A percentile compares a stretch with the other conserved stretches of the same genome.
Evolutionary conservation across 1,140 invertebrate genomes (phyloP).

Genomic region (Drosophila sulfurigaster): DNA sequence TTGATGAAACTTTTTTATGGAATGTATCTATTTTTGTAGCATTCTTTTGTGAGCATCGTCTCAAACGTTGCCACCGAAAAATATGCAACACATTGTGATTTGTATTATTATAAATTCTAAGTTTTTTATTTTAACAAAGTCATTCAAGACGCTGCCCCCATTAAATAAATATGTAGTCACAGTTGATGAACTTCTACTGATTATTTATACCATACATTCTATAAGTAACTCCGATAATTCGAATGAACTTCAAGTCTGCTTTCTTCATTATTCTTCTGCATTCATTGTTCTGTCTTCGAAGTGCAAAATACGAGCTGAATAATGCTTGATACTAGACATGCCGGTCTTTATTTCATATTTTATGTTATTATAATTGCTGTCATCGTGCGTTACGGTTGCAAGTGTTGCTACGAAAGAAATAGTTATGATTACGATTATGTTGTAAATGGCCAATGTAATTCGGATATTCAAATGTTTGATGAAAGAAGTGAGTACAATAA

Average conservation of each 20-base stretch:
- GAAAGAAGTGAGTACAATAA: conserved; percentile 2
- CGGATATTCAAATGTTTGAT: neutral
- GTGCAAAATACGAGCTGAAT: neutral
- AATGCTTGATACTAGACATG: neutral
- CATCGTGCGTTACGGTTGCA: conserved; percentile 7
- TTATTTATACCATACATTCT: neutral
- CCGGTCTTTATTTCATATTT: conserved; percentile 1
- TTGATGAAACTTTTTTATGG: too few species aligned
- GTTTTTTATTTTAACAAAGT: too few species aligned
- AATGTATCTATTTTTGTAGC: neutral
- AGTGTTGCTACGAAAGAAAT: neutral
- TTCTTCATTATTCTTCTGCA: neutral
- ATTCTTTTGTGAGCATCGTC: neutral
- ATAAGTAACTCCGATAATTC: neutral
- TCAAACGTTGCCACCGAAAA: neutral
- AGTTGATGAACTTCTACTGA: neutral
- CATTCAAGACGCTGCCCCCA: too few species aligned
- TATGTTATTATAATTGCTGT: conserved; percentile 1
- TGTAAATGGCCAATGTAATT: neutral
- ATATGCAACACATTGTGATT: neutral
- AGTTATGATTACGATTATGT: neutral
- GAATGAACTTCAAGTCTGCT: neutral
- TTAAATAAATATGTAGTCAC: too few species aligned
- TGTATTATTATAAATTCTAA: neutral
- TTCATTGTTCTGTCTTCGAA: neutral